Evolutionary conservation across 2,113 vertebrate species (phyloP).

Genomic region (Muntiacus muntjak): DNA sequence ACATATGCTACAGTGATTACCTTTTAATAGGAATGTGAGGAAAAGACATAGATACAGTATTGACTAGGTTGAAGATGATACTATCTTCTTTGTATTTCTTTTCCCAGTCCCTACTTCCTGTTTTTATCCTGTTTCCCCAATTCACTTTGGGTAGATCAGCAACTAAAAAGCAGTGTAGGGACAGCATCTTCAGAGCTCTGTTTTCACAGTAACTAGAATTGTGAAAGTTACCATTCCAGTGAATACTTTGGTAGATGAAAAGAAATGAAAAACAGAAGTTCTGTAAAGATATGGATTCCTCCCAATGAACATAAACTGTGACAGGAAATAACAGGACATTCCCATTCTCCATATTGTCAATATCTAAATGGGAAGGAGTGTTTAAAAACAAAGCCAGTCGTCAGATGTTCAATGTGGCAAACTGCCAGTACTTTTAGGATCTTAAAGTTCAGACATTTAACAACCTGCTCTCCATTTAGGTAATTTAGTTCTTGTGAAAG

Average conservation of each 20-base stretch:
- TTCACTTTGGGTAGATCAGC: neutral
- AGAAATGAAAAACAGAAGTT: neutral
- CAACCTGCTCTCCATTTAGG: slow-evolving; percentile 51
- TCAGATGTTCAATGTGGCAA: slow-evolving; percentile 57
- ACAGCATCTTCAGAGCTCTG: neutral
- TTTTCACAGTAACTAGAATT: neutral
- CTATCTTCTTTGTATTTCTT: neutral
- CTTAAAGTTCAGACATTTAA: slow-evolving; percentile 61
- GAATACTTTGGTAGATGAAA: neutral
- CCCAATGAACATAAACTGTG: slow-evolving; percentile 43
- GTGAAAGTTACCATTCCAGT: neutral
- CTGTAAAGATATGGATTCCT: neutral
- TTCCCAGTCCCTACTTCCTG: neutral
- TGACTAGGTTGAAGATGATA: neutral
- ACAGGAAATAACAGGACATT: slow-evolving; percentile 14
- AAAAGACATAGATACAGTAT: neutral
- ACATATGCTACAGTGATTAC: rapidly evolving
- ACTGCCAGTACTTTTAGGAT: slow-evolving; percentile 54
- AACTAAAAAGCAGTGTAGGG: neutral
- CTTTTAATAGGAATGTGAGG: neutral
- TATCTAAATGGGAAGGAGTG: slow-evolving; percentile 13
- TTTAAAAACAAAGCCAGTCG: slow-evolving; percentile 53
- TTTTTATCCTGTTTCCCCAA: neutral
- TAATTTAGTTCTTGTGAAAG: slow-evolving; percentile 59
- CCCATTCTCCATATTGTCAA: slow-evolving; percentile 31